phyloP scores from a whole-genome alignment of 2,797 vertebrate species.

The Vipera ursinii region DNA sequence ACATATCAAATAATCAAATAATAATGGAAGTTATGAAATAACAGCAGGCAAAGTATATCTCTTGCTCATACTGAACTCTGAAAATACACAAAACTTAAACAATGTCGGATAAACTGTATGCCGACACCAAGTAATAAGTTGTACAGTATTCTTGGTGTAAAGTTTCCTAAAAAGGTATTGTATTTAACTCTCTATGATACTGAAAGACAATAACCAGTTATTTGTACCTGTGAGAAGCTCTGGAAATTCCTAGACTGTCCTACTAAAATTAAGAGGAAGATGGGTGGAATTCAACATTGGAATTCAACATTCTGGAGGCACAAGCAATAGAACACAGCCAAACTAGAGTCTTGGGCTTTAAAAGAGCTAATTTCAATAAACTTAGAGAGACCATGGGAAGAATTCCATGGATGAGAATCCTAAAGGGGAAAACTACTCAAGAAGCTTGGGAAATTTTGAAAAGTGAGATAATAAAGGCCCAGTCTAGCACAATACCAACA shows the following conservation, averaged over 20 bases:
- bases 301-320: too few species aligned
- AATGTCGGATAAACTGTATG: neutral
- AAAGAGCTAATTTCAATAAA: too few species aligned
- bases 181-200: neutral
- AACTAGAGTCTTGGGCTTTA: too few species aligned
- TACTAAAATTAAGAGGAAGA: constrained; percentile 50
- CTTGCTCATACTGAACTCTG: neutral
- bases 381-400: too few species aligned
- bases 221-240: constrained; percentile 51
- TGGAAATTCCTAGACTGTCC: constrained; percentile 52
- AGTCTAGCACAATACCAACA: too few species aligned
- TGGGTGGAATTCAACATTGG: neutral
- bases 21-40: neutral
- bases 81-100: neutral
- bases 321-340: too few species aligned
- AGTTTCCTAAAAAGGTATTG: neutral
- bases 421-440: too few species aligned
- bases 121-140: neutral
- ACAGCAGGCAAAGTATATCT: neutral
- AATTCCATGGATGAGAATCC: too few species aligned
- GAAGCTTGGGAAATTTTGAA: too few species aligned
- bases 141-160: neutral
- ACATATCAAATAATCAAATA: neutral
- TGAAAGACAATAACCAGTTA: too few species aligned
- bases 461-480: too few species aligned